Evolutionary conservation across 2,113 vertebrate genomes (phyloP).

Genomic region (Patagioenas fasciata): DNA sequence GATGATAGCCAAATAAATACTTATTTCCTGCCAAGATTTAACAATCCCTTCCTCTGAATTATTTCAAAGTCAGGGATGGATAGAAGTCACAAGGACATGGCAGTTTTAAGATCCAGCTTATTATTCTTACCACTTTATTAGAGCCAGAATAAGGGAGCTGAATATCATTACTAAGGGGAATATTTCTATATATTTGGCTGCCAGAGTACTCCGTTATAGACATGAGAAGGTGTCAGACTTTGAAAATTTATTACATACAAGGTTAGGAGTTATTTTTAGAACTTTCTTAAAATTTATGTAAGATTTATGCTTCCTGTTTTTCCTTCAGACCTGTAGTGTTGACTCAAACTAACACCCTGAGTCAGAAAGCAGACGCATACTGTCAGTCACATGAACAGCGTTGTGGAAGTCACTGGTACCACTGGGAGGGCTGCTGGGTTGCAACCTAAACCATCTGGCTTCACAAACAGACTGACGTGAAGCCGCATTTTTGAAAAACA

Average conservation of each 20-base stretch:
- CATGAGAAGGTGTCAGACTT: neutral
- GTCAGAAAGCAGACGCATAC: neutral
- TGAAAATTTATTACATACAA: neutral
- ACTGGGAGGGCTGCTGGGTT: neutral
- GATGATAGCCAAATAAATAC: neutral
- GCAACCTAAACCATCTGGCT: neutral
- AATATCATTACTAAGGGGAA: constrained; percentile 3
- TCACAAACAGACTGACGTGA: neutral
- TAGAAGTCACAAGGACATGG: neutral
- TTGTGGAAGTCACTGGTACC: neutral
- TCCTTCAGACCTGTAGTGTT: neutral
- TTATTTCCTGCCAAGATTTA: neutral
- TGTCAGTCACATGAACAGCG: neutral
- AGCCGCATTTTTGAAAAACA: neutral
- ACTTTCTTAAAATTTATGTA: neutral
- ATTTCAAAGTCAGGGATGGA: neutral
- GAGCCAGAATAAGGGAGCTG: neutral
- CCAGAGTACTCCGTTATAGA: neutral
- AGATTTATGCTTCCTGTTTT: constrained; percentile 25
- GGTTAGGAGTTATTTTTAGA: neutral
- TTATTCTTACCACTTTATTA: neutral
- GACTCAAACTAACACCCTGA: neutral
- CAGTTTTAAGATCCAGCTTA: constrained; percentile 30
- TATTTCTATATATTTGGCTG: neutral
- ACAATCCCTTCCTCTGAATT: neutral